Conservation (phyloP, 2,113 vertebrate species). For the Psophia crepitans region DNA sequence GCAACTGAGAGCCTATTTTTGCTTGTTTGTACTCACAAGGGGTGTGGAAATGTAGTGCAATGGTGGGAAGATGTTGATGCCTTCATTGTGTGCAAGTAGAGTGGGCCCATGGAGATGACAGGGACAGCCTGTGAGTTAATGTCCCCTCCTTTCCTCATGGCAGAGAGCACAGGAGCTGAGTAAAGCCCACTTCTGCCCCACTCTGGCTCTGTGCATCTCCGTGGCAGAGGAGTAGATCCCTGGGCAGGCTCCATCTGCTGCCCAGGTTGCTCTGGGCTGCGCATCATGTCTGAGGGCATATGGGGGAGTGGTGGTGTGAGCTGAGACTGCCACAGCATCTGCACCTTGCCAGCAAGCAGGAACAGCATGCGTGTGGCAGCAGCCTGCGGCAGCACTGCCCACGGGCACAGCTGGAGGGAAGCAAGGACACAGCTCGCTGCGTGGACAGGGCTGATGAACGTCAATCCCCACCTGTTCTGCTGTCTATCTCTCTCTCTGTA, state of each 20-base stretch:
- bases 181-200: neutral
- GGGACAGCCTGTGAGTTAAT: neutral
- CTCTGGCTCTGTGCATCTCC: neutral
- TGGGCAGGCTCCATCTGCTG: neutral
- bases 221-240: neutral
- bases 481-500: neutral
- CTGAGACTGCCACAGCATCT: neutral
- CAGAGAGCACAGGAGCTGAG: neutral
- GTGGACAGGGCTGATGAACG: neutral
- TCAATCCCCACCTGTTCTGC: neutral
- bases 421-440: neutral
- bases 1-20: neutral
- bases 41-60: neutral
- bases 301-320: neutral
- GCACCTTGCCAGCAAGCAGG: neutral
- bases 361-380: neutral
- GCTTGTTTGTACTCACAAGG: neutral
- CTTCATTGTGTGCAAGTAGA: neutral
- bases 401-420: rapidly evolving
- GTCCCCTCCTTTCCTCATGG: neutral
- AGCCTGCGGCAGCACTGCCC: neutral
- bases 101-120: no score
- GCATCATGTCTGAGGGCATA: rapidly evolving
- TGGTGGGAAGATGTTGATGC: neutral
- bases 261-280: neutral